Evolutionary conservation across 2,797 vertebrate genomes (phyloP), one percentile per base, ranked within the genome.

Genomic region (Holocentrus rufus): DNA sequence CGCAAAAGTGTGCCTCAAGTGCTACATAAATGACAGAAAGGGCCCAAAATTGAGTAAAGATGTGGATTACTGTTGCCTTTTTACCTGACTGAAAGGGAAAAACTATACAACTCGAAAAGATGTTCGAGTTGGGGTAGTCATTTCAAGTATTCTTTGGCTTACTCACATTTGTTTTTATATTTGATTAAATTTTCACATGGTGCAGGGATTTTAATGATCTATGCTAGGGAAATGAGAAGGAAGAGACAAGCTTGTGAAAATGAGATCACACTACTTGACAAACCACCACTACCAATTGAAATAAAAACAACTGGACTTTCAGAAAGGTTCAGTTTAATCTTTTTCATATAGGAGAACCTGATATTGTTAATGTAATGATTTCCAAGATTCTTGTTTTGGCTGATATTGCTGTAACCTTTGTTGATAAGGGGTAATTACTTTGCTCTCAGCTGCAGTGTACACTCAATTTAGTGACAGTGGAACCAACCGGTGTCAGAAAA

Each of bases 211-310:
- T 68, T 49, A 64, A 47, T 64, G 77, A 69, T 53, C 80, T 23
- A 18, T 56, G 46, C 36, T 69, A 71, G 72, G 72, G 69, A 82
- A 79, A 85, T 84, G 60, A 84, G 73, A 55, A 67, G 44, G 77
- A 68, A 57, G 72, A 64, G 52, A 49, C 13, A 46, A 61, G 75
- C 68, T 53, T 20, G 6, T 58, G 60, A 61, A 69, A 71, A 76
- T 39, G 36, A 39, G 36, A 3, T 39, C 36, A 39, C 42, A 44
- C 13, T 13, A 44, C 13, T 14, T 14, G 36, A 13, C 36, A 39
- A 39, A 39, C 36, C 36, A 39, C 7, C 39, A 42, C 42, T 11
- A 14, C 13, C 42, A 44, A 11, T 39, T 2, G 42, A 44, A 14
- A 44, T 13, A 44, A 44, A 44, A 15, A 3, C 14, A 14, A 44